A percentile compares a stretch with the other conserved stretches of the same genome.
Conservation (phyloP, 2,113 vertebrate genomes). For the Canis aureus region DNA sequence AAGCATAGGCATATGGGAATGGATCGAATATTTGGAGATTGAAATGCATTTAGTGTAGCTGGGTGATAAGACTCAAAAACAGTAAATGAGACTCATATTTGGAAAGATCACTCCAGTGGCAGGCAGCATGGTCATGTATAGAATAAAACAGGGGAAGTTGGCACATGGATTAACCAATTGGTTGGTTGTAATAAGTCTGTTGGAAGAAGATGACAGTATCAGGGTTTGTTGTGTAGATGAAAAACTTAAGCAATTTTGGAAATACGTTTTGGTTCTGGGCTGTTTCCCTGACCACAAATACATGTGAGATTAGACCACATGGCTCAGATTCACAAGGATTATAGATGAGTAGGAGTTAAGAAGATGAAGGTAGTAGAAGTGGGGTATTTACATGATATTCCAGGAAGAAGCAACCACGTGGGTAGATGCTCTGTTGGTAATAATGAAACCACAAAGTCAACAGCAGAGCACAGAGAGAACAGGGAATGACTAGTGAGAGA, state of each 20-base stretch:
- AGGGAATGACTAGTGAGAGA: background rate
- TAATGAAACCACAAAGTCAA: background rate
- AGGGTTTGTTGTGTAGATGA: background rate
- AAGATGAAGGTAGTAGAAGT: background rate
- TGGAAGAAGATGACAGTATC: background rate
- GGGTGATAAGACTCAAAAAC: background rate
- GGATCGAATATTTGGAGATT: background rate
- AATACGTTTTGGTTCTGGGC: background rate
- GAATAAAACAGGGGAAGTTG: background rate
- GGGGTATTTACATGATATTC: background rate
- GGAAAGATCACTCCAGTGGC: background rate
- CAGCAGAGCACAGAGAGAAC: background rate
- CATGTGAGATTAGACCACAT: background rate
- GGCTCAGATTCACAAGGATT: background rate
- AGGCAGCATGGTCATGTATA: background rate
- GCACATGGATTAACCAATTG: background rate
- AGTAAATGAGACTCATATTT: background rate
- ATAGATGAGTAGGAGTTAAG: background rate
- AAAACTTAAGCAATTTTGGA: conserved; percentile 27
- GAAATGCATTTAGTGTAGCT: background rate
- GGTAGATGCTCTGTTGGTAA: background rate
- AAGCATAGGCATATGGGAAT: background rate
- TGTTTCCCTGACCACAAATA: background rate
- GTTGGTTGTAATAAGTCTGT: background rate
- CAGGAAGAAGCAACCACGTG: background rate